phyloP scores from a whole-genome alignment of 2,113 vertebrate genomes.

The Nesoenas mayeri region DNA sequence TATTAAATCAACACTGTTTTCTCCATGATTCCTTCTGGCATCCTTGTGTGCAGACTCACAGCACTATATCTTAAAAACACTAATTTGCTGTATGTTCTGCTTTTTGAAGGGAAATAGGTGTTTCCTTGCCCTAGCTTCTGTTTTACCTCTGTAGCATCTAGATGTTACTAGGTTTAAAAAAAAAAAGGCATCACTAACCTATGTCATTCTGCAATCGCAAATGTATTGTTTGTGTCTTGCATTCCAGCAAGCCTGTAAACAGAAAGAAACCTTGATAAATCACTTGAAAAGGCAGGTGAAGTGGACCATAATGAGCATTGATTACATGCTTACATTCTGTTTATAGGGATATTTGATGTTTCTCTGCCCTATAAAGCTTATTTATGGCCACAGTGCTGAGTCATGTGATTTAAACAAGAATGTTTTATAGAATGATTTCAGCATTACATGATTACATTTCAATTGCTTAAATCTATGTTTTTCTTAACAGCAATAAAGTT shows the following conservation, averaged over 20 bases:
- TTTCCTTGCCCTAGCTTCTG: background rate
- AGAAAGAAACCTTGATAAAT: constrained; percentile 21
- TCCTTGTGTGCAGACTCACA: background rate
- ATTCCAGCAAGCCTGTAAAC: background rate
- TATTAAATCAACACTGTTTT: background rate
- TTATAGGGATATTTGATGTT: background rate
- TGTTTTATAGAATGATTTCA: background rate
- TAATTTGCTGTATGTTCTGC: background rate
- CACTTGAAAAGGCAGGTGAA: background rate
- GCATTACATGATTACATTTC: background rate
- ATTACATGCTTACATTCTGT: constrained; percentile 9
- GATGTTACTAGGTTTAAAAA: background rate
- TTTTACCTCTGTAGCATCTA: background rate
- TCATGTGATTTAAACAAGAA: background rate
- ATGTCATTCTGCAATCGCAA: background rate
- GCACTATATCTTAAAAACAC: background rate
- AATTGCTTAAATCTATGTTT: background rate
- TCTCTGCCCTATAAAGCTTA: background rate
- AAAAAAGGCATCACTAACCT: rapidly evolving
- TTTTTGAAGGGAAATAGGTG: background rate
- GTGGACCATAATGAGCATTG: constrained; percentile 9
- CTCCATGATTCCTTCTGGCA: background rate
- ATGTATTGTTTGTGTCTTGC: background rate
- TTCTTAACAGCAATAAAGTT: background rate
- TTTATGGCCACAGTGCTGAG: background rate